Conservation (phyloP, 2,113 vertebrate species). For the Pomatostomus ruficeps region DNA sequence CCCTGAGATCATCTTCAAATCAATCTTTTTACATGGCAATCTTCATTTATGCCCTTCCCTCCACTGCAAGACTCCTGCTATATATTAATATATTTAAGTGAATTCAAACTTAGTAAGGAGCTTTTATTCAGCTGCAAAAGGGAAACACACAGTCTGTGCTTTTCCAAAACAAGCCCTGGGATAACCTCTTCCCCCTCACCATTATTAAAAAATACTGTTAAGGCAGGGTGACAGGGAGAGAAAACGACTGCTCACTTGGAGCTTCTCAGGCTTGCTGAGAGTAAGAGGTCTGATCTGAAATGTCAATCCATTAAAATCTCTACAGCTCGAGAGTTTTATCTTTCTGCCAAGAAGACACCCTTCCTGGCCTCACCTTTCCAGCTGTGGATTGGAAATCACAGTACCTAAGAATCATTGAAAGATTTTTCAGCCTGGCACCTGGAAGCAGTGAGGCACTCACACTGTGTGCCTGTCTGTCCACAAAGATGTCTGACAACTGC, state of each 20-base stretch:
- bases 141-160: background rate
- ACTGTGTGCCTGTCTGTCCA: background rate
- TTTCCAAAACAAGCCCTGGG: background rate
- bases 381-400: background rate
- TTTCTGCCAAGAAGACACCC: background rate
- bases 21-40: background rate
- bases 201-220: background rate
- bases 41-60: background rate
- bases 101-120: background rate
- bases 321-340: background rate
- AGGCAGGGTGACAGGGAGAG: background rate
- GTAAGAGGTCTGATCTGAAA: background rate
- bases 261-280: background rate
- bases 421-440: background rate
- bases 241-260: background rate
- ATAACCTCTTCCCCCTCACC: background rate
- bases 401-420: background rate
- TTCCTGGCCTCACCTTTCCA: background rate
- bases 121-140: background rate
- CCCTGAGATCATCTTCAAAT: background rate
- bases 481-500: background rate
- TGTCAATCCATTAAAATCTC: background rate
- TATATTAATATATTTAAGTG: background rate
- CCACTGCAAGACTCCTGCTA: background rate
- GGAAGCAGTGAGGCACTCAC: background rate